A percentile compares a stretch with the other conserved stretches of the same genome.
These are phyloP conservation scores for Alosa sapidissima DNA, from an alignment of 2,797 vertebrate genomes.

Conservation along the genomic window DNA sequence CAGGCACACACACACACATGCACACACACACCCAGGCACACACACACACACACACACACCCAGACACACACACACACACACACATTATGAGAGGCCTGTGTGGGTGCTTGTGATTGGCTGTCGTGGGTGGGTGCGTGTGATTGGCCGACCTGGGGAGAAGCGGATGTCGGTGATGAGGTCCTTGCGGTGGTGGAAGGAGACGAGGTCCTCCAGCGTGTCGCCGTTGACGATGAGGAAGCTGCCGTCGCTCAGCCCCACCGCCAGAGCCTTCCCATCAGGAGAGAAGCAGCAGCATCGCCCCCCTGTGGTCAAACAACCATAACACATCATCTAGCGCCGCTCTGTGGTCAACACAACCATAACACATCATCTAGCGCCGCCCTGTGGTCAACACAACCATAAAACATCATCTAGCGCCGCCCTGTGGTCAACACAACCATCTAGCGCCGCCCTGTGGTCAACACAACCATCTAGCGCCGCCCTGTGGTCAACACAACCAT, in stretches of 20 bases:
- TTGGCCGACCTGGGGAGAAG: conserved; percentile 91
- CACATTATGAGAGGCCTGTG: background rate
- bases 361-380: too few relatives aligned
- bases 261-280: conserved; percentile 94
- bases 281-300: conserved; percentile 98
- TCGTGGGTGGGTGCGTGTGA: conserved; percentile 18
- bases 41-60: background rate
- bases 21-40: conserved; percentile 19
- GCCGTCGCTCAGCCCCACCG: conserved; percentile 94
- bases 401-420: too few relatives aligned
- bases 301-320: conserved; percentile 68
- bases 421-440: too few relatives aligned
- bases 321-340: too few relatives aligned
- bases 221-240: conserved; percentile 97
- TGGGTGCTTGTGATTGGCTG: conserved; percentile 25
- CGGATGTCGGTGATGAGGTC: conserved; percentile 95
- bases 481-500: too few relatives aligned
- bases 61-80: conserved; percentile 5
- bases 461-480: too few relatives aligned
- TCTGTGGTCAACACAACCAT: too few relatives aligned
- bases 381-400: too few relatives aligned
- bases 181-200: conserved; percentile 98
- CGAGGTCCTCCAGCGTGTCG: conserved; percentile 96
- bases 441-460: too few relatives aligned
- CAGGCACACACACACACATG: background rate